These are phyloP conservation scores for Lycorma delicatula DNA, from an alignment of 1,140 invertebrate genomes.

Conservation along the genomic window DNA sequence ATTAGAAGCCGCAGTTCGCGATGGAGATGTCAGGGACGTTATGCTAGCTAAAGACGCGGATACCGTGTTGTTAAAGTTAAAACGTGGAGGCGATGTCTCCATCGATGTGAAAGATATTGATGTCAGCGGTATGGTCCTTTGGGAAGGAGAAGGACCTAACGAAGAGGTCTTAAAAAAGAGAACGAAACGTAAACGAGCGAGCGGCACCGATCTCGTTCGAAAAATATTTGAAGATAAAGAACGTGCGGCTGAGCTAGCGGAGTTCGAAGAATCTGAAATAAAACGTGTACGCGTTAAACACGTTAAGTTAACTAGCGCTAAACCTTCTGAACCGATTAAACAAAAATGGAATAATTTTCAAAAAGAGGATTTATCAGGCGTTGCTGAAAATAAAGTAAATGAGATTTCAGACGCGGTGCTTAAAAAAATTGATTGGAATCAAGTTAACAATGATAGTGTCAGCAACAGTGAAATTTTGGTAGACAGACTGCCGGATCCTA, in stretches of 20 bases:
- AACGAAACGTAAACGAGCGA: conserved; percentile 48
- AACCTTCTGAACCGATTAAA: not conserved
- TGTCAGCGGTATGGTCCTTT: conserved; percentile 46
- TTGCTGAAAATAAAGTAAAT: not conserved
- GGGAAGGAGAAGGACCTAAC: conserved; percentile 53
- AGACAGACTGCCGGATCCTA: too few species aligned
- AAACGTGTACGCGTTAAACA: conserved; percentile 29
- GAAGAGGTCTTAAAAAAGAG: conserved; percentile 45
- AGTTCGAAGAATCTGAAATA: conserved; percentile 33
- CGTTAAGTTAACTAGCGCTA: not conserved
- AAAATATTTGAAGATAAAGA: conserved; percentile 70
- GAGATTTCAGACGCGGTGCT: conserved; percentile 4
- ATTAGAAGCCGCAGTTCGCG: conserved; percentile 63
- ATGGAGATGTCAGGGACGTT: conserved; percentile 66
- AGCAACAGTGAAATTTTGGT: too few species aligned
- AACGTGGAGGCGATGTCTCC: conserved; percentile 59
- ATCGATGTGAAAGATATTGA: conserved; percentile 56
- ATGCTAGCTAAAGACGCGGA: conserved; percentile 65
- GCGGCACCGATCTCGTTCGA: conserved; percentile 40
- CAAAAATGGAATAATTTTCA: conserved; percentile 12
- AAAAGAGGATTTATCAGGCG: not conserved
- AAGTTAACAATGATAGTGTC: conserved; percentile 45
- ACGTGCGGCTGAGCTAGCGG: conserved; percentile 49
- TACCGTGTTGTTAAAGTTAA: conserved; percentile 60
- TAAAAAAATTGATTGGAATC: conserved; percentile 25